Base-by-base conservation (phyloP, 2,888 invertebrate genomes). In the Andrena bicolor region DNA sequence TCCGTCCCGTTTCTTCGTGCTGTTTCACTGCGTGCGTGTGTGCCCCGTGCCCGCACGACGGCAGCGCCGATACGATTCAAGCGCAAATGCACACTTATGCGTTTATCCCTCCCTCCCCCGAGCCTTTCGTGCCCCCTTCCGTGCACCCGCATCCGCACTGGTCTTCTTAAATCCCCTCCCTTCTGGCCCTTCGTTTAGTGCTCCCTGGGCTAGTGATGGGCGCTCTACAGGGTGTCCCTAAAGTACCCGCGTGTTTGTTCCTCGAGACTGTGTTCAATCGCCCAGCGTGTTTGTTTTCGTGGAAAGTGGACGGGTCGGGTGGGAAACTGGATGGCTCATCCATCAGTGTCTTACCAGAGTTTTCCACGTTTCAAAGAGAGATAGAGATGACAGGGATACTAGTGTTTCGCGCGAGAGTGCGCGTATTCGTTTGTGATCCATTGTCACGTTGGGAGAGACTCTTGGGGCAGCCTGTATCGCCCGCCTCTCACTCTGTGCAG, bases 21-120 rank as follows among this genome's bases (percentile, higher is more conserved):
- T 82, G 72, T 51, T 71, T 35, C 56, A 10, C 66, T 66, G 60
- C 70, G 73, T 83, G 53, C 80, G 80, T 83, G 75, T 80, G 64
- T 73, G 63, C 75, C 65, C 61, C 65, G 28, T 70, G 64, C 41
- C 75, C 61, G 65, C 72, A 82, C 82, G 82, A 83, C 70, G 74
- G 77, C 77, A 82, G 86, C 85, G 82, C 83, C 81, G 86, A 88
- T 80, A 75, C 76, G 79, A 87, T 85, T 84, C 84, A 76, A 85
- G 64, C 64, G 74, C 66, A 73, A 80, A 75, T 80, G 71, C 76
- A 82, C 80, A 74, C 76, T 84, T 79, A 82, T 51, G 76, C 80
- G 49, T 80, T 82, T 82, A 77, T 82, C 74, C 77, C 75, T 75
- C 30, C 35, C 53, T 48, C 56, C 60, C 16, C 48, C 60, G 41